Base-by-base conservation (phyloP, 2,113 vertebrate species). In the Platichthys stellatus region DNA sequence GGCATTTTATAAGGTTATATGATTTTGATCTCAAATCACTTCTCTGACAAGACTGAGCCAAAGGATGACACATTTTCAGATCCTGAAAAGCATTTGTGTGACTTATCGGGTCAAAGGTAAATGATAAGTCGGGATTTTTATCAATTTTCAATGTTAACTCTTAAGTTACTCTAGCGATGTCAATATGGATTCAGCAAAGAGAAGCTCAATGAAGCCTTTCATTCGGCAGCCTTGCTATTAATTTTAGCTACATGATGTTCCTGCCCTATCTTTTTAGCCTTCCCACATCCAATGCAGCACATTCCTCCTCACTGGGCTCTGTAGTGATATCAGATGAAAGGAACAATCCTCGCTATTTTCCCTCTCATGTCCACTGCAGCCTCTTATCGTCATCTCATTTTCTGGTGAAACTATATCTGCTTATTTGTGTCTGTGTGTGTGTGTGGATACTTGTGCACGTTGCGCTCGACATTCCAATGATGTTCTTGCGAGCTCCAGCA, bases 291-390 rank as follows among this genome's bases (percentile, higher is more conserved):
- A 58, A 73, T 68, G 28, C 64, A 57, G 62, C 47, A 49, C 74
- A 54, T 38, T 59, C 28, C 23, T 59, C 23, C 63, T 72, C 26
- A 1, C 81, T 67, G 72, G 53, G 76, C 83, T 88, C 74, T 76
- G 74, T 83, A 69, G 72, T 75, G 76, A 88, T 83, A 84, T 81
- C 78, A 83, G 76, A 87, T 88, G 60, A 88, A 88, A 78, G 72
- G 72, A 51, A 38, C 17, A 8, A 74, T 49, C 58, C 69, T 72
- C 4, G 73, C 60, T 51, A 9, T 64, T 54, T 13, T 15, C 47
- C 49, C 20, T 40, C 65, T 77, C 54, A 60, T 63, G 74, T 84
- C 49, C 35, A 28, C 71, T 17, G 73, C 63, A 82, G 71, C 63
- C 21, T 86, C 78, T 86, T 84, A 84, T 88, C 84, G 35, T 74